Base-by-base conservation (phyloP, 1,140 invertebrate species). In the Drosophila rufa region DNA sequence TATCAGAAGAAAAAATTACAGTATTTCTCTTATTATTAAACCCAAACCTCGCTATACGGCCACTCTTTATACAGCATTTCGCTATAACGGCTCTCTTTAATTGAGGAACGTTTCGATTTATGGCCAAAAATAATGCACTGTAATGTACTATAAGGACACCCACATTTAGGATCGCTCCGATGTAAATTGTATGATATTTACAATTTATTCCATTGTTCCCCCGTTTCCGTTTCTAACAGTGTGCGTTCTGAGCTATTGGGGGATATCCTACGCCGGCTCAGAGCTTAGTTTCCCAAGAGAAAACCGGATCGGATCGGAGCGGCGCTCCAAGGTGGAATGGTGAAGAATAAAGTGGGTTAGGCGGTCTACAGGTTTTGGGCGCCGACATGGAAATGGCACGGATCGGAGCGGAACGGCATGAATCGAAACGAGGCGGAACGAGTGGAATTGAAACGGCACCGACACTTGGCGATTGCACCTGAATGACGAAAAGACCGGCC, bases 331-430 rank as follows among this genome's bases (percentile, higher is more conserved):
- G 30, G 47, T 22, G 47, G 48, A 6, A 51, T 51, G n/a, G 7
- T 67, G 19, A 46, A 6, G 22, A 42, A 9, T n/a, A 73, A 86
- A 87, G 79, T 86, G 78, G 84, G 84, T 89, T 89, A 87, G 80
- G 73, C 84, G 84, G 84, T 66, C 62, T 48, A 48, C 58, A 64
- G 61, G 61, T 69, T 65, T 86, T 79, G 73, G 66, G 46, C 33
- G 36, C 33, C 61, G 64, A 38, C 38, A 33, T 87, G 79, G 66
- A 82, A 86, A 74, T 69, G 81, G 43, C 62, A 80, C 46, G 59
- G 62, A 79, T 77, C 51, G 73, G 45, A 50, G 57, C 40, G 51
- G 36, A 42, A 68, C 42, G 60, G 66, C 70, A 75, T 48, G 68
- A 56, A 66, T 58, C 57, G 57, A 79, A 82, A 75, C 62, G 19